Base-by-base conservation (phyloP, 2,113 vertebrate genomes). In the Riparia riparia region DNA sequence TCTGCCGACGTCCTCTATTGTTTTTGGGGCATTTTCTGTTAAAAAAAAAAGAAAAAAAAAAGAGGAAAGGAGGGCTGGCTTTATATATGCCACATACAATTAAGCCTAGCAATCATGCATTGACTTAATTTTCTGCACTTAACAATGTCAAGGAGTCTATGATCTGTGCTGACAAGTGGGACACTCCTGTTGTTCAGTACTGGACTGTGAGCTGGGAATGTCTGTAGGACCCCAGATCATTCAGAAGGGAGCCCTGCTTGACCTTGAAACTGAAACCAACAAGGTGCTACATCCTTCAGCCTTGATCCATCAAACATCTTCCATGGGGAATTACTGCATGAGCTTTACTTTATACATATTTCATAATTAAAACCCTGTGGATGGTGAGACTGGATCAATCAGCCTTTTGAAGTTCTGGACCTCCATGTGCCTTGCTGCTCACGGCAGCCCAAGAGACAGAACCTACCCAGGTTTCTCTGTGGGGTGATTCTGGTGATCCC, bases 21-120 rank as follows among this genome's bases (percentile, higher is more conserved):
- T 99, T 99, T 96, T 99, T 99, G 34, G 99, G 99, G 96, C 99
- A 99, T 98, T 99, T 99, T 98, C 99, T 99, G 96, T 98, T 37
- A 60, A 57, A 64, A 90, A 60, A 95, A 60, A 26, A 90, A 60
- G 95, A 60, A 26, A 47, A 14, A 7, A 60, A 58, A 80, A 39
- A 77, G 14, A 86, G 50, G 71, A 89, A 90, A 79, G 14, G 64
- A 84, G 50, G 45, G 29, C 69, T 85, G 58, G 25, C 91, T 85
- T 95, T 66, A 85, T 73, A 95, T 37, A 61, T 63, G 73, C 22
- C 28, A 12, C 7, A 47, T 69, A 53, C 56, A 79, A 87, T 84
- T 74, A 88, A 73, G 72, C 85, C 32, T 21, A 49, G 5, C 18
- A 84, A 45, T 65, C 64, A 24, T 7, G 14, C 3, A 41, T 29